These are phyloP conservation scores for Stramonita haemastoma DNA, from an alignment of 2,888 invertebrate genomes.

Conservation along the genomic window DNA sequence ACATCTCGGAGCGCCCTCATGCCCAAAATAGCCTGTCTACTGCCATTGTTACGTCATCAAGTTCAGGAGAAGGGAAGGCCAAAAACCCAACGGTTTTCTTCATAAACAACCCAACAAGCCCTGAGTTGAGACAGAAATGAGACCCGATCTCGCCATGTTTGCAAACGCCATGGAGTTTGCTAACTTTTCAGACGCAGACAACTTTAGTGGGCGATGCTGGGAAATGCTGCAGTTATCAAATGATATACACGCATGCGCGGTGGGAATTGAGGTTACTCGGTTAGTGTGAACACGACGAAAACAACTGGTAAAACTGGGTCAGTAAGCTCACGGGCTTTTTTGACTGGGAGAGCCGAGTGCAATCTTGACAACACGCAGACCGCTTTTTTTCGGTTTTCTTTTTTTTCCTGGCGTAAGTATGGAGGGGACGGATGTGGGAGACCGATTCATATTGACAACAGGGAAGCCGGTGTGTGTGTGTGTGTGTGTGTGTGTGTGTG, in stretches of 20 bases:
- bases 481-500: constrained; percentile 8
- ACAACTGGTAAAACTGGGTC: constrained; percentile 22
- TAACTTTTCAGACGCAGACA: constrained; percentile 5
- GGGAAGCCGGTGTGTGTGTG: not conserved
- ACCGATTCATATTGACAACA: constrained; percentile 8
- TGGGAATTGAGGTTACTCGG: constrained; percentile 22
- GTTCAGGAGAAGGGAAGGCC: not conserved
- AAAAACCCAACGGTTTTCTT: not conserved
- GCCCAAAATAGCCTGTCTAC: not conserved
- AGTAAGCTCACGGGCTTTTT: constrained; percentile 22
- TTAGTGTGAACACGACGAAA: constrained; percentile 30
- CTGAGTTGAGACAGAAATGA: not conserved
- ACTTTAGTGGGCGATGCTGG: not conserved
- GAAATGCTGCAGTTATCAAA: constrained; percentile 8
- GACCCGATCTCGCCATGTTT: not conserved
- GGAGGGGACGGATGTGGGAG: not conserved
- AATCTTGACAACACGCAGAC: constrained; percentile 17
- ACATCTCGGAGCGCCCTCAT: not conserved
- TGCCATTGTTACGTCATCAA: not conserved
- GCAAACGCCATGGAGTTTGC: not conserved
- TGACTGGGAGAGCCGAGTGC: constrained; percentile 11
- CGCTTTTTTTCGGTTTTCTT: not conserved
- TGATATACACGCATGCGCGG: constrained; percentile 7
- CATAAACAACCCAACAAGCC: not conserved
- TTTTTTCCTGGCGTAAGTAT: not conserved